Conservation (phyloP, 2,888 invertebrate genomes). For the Thyatira batis region DNA sequence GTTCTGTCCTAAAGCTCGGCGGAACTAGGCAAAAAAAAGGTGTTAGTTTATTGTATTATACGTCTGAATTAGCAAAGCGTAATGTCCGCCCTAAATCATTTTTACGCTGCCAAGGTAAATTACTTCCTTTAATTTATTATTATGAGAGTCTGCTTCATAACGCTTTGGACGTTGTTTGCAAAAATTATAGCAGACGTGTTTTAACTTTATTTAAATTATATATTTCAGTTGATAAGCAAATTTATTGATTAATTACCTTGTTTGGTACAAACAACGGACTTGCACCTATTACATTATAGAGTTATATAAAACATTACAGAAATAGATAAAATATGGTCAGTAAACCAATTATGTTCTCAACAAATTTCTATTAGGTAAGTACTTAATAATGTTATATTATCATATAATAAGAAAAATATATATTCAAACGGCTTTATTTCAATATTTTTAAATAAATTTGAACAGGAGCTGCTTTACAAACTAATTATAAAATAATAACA, state of each 20-base stretch:
- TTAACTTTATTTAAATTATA: neutral
- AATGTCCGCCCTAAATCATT: conserved; percentile 60
- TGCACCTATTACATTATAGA: too few relatives aligned
- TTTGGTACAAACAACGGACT: too few relatives aligned
- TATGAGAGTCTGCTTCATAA: conserved; percentile 38
- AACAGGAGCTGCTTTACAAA: too few relatives aligned
- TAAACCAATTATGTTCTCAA: too few relatives aligned
- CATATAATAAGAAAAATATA: too few relatives aligned
- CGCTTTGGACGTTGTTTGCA: conserved; percentile 32
- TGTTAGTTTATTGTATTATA: conserved; percentile 54
- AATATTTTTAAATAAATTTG: too few relatives aligned
- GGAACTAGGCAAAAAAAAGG: conserved; percentile 21
- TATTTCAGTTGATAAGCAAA: neutral
- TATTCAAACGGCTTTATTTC: too few relatives aligned
- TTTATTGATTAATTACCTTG: neutral
- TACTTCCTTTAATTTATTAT: conserved; percentile 54
- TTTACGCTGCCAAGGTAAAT: conserved; percentile 48
- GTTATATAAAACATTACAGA: too few relatives aligned
- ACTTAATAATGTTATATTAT: too few relatives aligned
- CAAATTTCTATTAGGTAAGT: too few relatives aligned
- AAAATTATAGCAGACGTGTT: conserved; percentile 9
- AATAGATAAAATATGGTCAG: too few relatives aligned
- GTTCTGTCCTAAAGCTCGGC: neutral
- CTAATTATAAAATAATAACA: too few relatives aligned
- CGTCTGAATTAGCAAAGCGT: conserved; percentile 52